Evolutionary conservation across 1,140 invertebrate genomes (phyloP), one percentile per base, ranked within the genome.

Genomic region (Leptonema lineaticorne): DNA sequence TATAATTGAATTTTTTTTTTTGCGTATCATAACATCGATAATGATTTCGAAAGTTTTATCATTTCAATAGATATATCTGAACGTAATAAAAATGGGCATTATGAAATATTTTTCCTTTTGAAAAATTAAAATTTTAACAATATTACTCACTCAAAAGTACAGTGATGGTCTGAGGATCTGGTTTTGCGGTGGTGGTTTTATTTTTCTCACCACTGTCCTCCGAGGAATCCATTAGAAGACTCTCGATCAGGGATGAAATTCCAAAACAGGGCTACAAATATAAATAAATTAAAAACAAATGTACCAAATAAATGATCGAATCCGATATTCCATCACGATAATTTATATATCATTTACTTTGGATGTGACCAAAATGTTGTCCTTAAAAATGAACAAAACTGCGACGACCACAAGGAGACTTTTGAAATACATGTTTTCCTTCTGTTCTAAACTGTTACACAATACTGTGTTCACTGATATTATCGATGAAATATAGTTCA

Each of bases 81-180:
- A n/a, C n/a, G n/a, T n/a, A n/a, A n/a, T n/a, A n/a, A n/a, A n/a
- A n/a, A n/a, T n/a, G n/a, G n/a, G n/a, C n/a, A n/a, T n/a, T n/a
- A n/a, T n/a, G n/a, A n/a, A n/a, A n/a, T n/a, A n/a, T n/a, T n/a
- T n/a, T n/a, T n/a, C n/a, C 11, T 33, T 33, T 33, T 33, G 30
- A 33, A 33, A 33, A 33, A 33, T 33, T 33, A 33, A 33, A 33
- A 11, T n/a, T n/a, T n/a, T n/a, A n/a, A n/a, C n/a, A 62, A 45
- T 22, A 45, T 62, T 22, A 64, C 62, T 50, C 22, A 64, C 62
- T 64, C 18, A 64, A 64, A 16, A 64, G 20, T 2, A 64, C 62
- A 1, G 62, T 64, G 45, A 64, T 64, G 1, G 62, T 64, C 30
- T 64, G 62, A 28, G 62, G 62, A 7, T 46, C 45, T 1, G 33